A percentile compares a stretch with the other conserved stretches of the same genome.
Evolutionary conservation across 2,797 vertebrate genomes (phyloP).

Genomic region (Myioborus miniatus): DNA sequence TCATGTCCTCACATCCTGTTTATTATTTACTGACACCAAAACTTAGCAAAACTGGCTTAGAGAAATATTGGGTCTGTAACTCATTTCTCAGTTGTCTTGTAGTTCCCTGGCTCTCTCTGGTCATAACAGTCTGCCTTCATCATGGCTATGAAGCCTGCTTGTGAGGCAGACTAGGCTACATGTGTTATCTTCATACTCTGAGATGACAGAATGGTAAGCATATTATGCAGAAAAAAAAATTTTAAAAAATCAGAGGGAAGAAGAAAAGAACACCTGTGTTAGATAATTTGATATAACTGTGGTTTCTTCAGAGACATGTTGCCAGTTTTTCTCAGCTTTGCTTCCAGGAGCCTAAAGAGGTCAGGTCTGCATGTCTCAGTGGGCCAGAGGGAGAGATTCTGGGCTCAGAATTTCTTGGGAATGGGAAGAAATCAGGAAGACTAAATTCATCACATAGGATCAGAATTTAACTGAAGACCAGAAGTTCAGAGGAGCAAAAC

Average conservation of each 20-base stretch:
- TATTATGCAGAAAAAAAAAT: background rate
- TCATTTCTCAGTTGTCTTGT: background rate
- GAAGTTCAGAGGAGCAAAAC: background rate
- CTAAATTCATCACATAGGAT: background rate
- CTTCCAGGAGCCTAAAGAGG: background rate
- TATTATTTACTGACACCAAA: rapidly evolving
- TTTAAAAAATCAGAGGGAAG: background rate
- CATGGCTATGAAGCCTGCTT: background rate
- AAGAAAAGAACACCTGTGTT: background rate
- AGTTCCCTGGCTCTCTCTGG: background rate
- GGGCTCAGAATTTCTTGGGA: background rate
- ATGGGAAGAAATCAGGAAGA: background rate
- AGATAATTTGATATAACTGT: background rate
- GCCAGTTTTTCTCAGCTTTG: background rate
- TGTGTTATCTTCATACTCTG: background rate
- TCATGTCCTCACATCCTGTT: background rate
- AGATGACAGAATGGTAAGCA: background rate
- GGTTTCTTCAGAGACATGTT: background rate
- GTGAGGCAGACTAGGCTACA: background rate
- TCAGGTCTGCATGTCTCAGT: background rate
- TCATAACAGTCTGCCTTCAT: background rate
- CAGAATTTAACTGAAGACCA: background rate
- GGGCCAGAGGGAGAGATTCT: background rate
- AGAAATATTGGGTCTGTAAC: background rate
- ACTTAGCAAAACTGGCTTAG: background rate